Evolutionary conservation across 2,113 vertebrate genomes (phyloP), one percentile per base, ranked within the genome.

Genomic region (Hydrolagus affinis): DNA sequence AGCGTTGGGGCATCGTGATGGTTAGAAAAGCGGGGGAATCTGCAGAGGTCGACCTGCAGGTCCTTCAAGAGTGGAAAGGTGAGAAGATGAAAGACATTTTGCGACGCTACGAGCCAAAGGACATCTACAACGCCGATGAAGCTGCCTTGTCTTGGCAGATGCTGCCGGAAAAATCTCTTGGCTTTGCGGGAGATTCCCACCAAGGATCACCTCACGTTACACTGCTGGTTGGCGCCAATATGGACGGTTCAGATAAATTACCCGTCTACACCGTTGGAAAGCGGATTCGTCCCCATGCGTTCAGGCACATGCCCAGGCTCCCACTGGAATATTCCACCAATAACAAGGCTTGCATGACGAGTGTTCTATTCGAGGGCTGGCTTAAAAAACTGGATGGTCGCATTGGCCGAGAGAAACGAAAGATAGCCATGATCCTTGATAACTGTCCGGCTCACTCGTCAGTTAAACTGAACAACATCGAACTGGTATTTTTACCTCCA

Each of bases 241-340:
- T 90, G 89, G 92, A 93, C 19, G 92, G 91, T 71, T 92, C 92
- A 0, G 93, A 94, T 88, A 93, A 93, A 77, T 90, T 93, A 70
- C 92, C 91, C 71, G 88, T 94, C 87, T 91, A 94, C 64, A 0
- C 94, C 70, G 89, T 93, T 85, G 92, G 92, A 28, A 90, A 92
- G 88, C 88, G 30, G 85, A 89, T 83, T 88, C 90, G 30, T 80
- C 88, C 88, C 0, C 0, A 0, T 17, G 89, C 86, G 86, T 90
- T 90, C 71, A 87, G 87, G 88, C 88, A 85, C 0, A 32, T 90
- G 60, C 86, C 88, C 44, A 90, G 86, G 0, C 85, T 92, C 15
- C 91, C 91, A 73, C 90, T 94, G 86, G 85, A 87, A 87, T 94
- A 93, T n/a, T 89, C 91, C 87, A 89, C 89, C 85, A 92, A 89